phyloP scores from a whole-genome alignment of 2,113 vertebrate species.

The Gambusia affinis region DNA sequence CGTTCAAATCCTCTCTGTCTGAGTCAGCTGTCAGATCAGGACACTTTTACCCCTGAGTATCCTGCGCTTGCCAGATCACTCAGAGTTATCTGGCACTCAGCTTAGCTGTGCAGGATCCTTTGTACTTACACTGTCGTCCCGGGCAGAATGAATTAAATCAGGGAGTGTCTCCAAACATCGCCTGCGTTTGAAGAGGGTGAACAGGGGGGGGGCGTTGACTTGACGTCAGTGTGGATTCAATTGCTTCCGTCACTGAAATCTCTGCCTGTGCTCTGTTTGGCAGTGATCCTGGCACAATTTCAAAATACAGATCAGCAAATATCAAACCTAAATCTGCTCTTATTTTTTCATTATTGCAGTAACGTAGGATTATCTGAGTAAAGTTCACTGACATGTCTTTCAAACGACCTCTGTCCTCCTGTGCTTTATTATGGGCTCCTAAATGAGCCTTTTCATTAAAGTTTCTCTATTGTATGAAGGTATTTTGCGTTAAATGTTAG shows the following conservation, averaged over 20 bases:
- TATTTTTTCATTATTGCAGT: slow-evolving; percentile 34
- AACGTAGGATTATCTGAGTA: not conserved
- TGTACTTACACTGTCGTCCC: slow-evolving; percentile 35
- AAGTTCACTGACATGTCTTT: not conserved
- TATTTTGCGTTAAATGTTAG: slow-evolving; percentile 2
- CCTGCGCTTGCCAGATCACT: slow-evolving; percentile 31
- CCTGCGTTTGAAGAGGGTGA: slow-evolving; percentile 13
- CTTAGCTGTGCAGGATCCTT: slow-evolving; percentile 48
- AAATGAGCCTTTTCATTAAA: slow-evolving; percentile 4
- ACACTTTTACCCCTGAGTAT: slow-evolving; percentile 13
- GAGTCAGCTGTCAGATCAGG: slow-evolving; percentile 33
- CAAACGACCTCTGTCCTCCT: not conserved
- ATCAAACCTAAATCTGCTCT: slow-evolving; percentile 8
- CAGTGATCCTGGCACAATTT: slow-evolving; percentile 53
- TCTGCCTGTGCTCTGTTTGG: slow-evolving; percentile 33
- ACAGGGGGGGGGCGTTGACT: slow-evolving; percentile 29
- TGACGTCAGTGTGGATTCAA: slow-evolving; percentile 67
- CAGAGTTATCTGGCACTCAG: not conserved
- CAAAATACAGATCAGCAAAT: slow-evolving; percentile 35
- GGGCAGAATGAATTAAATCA: slow-evolving; percentile 39
- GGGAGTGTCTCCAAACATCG: slow-evolving; percentile 36
- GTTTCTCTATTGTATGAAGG: not conserved
- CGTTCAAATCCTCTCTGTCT: slow-evolving; percentile 10
- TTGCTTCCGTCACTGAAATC: slow-evolving; percentile 47
- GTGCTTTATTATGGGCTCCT: not conserved